Evolutionary conservation across 2,113 vertebrate genomes (phyloP).

Genomic region (Callaeas wilsoni): DNA sequence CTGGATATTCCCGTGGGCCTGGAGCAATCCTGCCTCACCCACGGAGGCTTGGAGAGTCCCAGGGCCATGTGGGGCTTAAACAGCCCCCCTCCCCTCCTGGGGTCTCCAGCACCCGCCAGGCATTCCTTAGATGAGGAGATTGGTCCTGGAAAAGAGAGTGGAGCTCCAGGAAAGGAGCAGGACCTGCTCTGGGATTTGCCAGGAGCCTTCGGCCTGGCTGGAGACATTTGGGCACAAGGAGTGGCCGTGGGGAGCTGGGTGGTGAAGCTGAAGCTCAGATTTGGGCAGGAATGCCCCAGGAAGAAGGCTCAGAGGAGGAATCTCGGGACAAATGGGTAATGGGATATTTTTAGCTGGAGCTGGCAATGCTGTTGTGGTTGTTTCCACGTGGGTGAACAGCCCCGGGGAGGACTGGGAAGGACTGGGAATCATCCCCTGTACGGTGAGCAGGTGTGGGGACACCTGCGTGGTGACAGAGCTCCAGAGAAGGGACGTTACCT

Average conservation of each 20-base stretch:
- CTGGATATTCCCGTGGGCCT: background rate
- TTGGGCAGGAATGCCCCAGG: background rate
- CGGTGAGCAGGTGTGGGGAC: background rate
- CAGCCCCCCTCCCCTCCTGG: background rate
- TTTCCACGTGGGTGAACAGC: background rate
- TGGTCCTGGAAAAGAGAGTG: background rate
- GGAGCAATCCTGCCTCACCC: background rate
- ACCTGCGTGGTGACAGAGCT: background rate
- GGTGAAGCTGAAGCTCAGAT: background rate
- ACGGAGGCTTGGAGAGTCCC: background rate
- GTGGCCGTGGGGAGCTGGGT: background rate
- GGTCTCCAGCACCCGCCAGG: background rate
- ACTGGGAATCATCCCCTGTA: fast-evolving
- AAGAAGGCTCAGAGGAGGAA: background rate
- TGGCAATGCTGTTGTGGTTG: background rate
- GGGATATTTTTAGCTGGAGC: background rate
- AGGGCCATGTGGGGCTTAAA: fast-evolving
- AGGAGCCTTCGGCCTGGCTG: background rate
- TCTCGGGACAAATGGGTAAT: background rate
- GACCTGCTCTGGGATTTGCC: background rate
- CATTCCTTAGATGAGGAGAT: background rate
- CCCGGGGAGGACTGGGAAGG: background rate
- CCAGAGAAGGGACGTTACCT: background rate
- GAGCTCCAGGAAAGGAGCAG: background rate
- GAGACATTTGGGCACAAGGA: background rate